Evolutionary conservation across 2,888 invertebrate genomes (phyloP), one percentile per base, ranked within the genome.

Genomic region (Cryptocephalus moraei): DNA sequence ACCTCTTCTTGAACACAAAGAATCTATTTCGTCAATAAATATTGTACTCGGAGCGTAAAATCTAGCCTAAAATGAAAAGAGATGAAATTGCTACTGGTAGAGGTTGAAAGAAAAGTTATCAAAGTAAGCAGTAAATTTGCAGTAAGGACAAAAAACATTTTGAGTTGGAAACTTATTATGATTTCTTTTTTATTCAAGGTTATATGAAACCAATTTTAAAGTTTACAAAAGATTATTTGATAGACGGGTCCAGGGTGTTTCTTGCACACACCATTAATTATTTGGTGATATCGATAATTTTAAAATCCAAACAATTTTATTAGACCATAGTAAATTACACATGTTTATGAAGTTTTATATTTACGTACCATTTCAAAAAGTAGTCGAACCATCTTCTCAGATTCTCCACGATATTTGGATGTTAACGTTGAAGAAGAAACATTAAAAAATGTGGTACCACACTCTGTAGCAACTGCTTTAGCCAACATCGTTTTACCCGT

Each of bases 341-440:
- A 22, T 6, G 6, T 22, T 22, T 22, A 22, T 22, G 22, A 22
- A 22, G 6, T 22, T 2, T 22, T 22, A 22, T 22, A 22, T 14
- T 36, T 33, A 56, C 66, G 69, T 68, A 88, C 91, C 94, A 99
- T 96, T 78, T 96, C 96, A 70, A 99, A 99, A 1, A 99, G 76
- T 44, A 97, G 72, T 50, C 95, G 81, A 54, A 99, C 95, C 62
- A 99, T 84, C 74, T 97, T 97, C 73, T 99, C 97, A 0, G 94
- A 94, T 75, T 99, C 99, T n/a, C 99, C 99, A 46, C 95, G 79
- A 73, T 94, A 99, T 73, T 99, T 99, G 13, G 94, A 95, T n/a
- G 95, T 94, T 51, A 99, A 79, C 0, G 94, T 94, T 1, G 95
- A 93, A 0, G 95, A 93, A 10, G 95, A 94, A 1, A 99, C 94